Base-by-base conservation (phyloP, 2,888 invertebrate species). In the Enoplolaimus lenunculus region DNA sequence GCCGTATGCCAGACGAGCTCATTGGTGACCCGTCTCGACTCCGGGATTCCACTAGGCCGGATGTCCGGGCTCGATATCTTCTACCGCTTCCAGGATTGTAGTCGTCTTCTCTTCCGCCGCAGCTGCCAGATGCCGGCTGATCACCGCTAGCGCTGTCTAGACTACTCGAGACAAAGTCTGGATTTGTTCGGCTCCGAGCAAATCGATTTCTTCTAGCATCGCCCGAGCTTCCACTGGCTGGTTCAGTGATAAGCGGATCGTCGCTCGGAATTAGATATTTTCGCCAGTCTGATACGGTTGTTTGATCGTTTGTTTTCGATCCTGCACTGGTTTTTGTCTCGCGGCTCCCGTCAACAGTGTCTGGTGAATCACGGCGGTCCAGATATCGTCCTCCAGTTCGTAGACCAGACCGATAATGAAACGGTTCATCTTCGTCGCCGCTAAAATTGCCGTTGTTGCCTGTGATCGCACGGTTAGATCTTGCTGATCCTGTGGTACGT, bases 161-260 rank as follows among this genome's bases (percentile, higher is more conserved):
- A 62, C 29, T 28, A 29, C 3, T 7, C 7, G 64, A 28, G 64
- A 26, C n/a, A n/a, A 62, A 62, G n/a, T 62, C 64, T 13, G 64
- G 64, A 62, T 62, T 62, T 3, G 64, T 62, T 62, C 64, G 28
- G n/a, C 64, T 62, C n/a, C 64, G 64, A 13, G 30, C 30, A 29
- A 62, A 62, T 13, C 30, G 64, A n/a, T 29, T 28, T 28, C 64
- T 7, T 3, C 64, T 7, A 13, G 28, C n/a, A 13, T 62, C 64
- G 64, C 30, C 7, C 13, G 64, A 7, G 28, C 7, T 7, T 28
- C 28, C 64, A 7, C 64, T 13, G 13, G 7, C 3, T 29, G 3
- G 64, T 7, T 28, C 28, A 28, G 64, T 3, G n/a, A 29, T 13
- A 62, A 62, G 28, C 64, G 64, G 28, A 62, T 62, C 64, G 30